Evolutionary conservation across 2,888 invertebrate genomes (phyloP), one percentile per base, ranked within the genome.

Genomic region (Platycheirus rosarum): DNA sequence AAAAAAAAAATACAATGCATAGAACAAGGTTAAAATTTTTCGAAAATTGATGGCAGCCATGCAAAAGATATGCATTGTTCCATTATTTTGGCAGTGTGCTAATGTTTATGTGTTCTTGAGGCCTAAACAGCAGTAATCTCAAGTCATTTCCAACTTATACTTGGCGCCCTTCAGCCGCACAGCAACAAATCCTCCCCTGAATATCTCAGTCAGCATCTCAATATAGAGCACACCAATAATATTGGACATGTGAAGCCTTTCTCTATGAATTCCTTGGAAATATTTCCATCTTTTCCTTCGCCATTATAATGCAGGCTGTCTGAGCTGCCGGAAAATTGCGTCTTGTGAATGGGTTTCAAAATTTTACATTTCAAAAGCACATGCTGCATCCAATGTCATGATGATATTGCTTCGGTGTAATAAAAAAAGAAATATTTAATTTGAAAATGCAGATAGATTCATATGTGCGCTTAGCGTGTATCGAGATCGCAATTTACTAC

Each of bases 281-380:
- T 69, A 60, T 53, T 37, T 44, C 35, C 23, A 53, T 35, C 51
- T 48, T 57, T 78, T 60, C 62, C 60, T n/a, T 42, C 11, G 14
- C 20, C 57, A 23, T 32, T 57, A 49, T 75, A 75, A 49, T 75
- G 69, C n/a, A 35, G 8, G 5, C 48, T 80, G 76, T 76, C 60
- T 76, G 76, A 80, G 75, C 80, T 76, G 80, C 80, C 80, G 80
- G 80, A 80, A 76, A 80, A 80, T 80, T 80, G 76, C 70, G 70
- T 80, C 80, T 76, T 60, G 26, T 70, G 69, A 69, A 57, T 46
- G 51, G 66, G 37, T 57, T 66, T 80, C 70, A 6, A 63, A 60
- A 66, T 76, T 51, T 80, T 46, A 35, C 70, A 69, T 65, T 63
- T 70, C 60, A 48, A 62, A 16, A 60, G 65, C 70, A 80, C 46